Evolutionary conservation across 2,888 invertebrate genomes (phyloP).

Genomic region (Pocota personata): DNA sequence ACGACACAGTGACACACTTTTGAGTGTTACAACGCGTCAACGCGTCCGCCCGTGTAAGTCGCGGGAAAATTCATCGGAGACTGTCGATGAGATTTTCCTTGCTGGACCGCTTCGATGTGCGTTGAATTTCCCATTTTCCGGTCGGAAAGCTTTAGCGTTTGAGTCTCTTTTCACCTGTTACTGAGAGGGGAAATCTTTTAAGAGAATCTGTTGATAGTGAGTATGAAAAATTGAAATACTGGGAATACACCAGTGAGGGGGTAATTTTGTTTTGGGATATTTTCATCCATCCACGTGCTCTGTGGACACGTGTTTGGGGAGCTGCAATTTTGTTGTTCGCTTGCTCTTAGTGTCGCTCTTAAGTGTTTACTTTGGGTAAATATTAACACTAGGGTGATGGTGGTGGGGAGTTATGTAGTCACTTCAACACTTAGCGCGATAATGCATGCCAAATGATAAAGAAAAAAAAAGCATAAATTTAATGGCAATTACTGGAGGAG

Average conservation of each 20-base stretch:
- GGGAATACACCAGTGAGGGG: slow-evolving; percentile 5
- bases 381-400: background rate
- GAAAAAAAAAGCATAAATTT: background rate
- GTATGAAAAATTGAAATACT: background rate
- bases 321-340: background rate
- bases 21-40: background rate
- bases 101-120: slow-evolving; percentile 37
- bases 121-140: slow-evolving; percentile 43
- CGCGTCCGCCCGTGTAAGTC: slow-evolving; percentile 20
- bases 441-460: slow-evolving; percentile 42
- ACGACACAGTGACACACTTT: background rate
- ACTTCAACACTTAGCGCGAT: slow-evolving; percentile 21
- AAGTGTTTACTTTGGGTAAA: slow-evolving; percentile 2
- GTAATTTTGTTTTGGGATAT: slow-evolving; percentile 30
- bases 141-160: slow-evolving; percentile 27
- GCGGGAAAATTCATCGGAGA: slow-evolving; percentile 58
- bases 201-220: background rate
- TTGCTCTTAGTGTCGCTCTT: slow-evolving; percentile 15
- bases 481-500: background rate
- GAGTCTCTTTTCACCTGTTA: slow-evolving; percentile 43
- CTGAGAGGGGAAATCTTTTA: slow-evolving; percentile 1
- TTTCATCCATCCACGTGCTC: slow-evolving; percentile 17
- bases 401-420: slow-evolving; percentile 33
- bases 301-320: background rate
- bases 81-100: slow-evolving; percentile 44